Base-by-base conservation (phyloP, 1,140 invertebrate species). In the Rhyzopertha dominica region DNA sequence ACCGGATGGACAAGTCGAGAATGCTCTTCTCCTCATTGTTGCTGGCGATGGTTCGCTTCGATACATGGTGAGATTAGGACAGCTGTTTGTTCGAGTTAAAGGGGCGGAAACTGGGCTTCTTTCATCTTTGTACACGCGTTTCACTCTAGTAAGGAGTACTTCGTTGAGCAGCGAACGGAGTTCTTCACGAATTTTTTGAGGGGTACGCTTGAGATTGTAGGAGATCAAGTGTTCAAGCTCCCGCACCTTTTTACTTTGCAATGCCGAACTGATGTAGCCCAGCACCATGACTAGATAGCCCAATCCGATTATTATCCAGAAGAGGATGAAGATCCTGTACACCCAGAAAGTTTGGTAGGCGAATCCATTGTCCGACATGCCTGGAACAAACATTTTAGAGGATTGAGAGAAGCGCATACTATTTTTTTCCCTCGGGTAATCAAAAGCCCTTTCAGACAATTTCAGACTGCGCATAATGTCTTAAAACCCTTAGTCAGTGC, bases 221-320 rank as follows among this genome's bases (percentile, higher is more conserved):
- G 80, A 82, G 22, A 90, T 62, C 59, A 85, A 82, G 49, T 85
- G 82, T 61, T 90, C 86, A 28, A 92, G 68, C 52, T 75, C 73
- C 28, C 76, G 73, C 17, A 91, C 75, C 58, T 79, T 77, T 61
- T 90, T 88, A 41, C 84, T 88, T 42, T 78, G 75, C 70, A 84
- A 72, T 8, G 77, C 81, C 48, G 76, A 69, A 1, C 85, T 82
- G 43, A 95, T 89, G 59, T 91, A 92, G 16, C 85, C 87, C 49
- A 94, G 78, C 29, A 95, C 84, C 90, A 94, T 94, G 10, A 91
- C 79, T 30, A 93, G 76, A 65, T 94, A 95, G 0, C 90, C 90
- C 42, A 95, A 71, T 1, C 90, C 90, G 54, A 92, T 88, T 30
- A 90, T 88, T 25, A 93, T 90, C 90, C 90, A 94, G 12, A 84